Evolutionary conservation across 2,888 invertebrate genomes (phyloP), one percentile per base, ranked within the genome.

Genomic region (Sycophila texana): DNA sequence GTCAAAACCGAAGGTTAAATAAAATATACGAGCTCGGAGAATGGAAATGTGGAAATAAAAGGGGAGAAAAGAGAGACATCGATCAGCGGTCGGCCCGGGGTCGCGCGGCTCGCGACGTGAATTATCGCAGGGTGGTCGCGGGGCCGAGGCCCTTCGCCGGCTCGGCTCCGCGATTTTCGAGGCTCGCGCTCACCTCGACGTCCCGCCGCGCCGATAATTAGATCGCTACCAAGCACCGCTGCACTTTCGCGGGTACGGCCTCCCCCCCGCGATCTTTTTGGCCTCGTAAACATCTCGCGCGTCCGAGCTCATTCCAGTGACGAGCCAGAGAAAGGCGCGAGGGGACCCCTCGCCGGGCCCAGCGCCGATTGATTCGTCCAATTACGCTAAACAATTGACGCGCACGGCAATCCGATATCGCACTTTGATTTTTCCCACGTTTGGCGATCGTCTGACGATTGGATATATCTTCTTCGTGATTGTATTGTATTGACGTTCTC

Each of bases 201-300:
- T 87, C 90, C 90, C 87, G 88, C 87, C 87, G 90, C 87, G 90
- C 88, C 86, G 89, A 90, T 90, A 90, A 90, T 90, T 90, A 90
- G 90, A 89, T 89, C 90, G 90, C 89, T 90, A 90, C 90, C 88
- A 89, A 88, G 85, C 88, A 88, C 86, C 86, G 84, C 83, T 83
- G 82, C 85, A 85, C 87, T 87, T 86, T 88, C 87, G 86, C 88
- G 84, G 39, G 39, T 26, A 26, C 26, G 26, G 84, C 84, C 80
- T 83, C 85, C 86, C 85, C 85, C 83, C 82, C 83, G 81, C 80
- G 39, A 76, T 73, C 74, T 67, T 77, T 77, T 83, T 80, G 82
- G 84, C 61, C 63, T 74, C 74, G 58, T 78, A 81, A 71, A 74
- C 61, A 67, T 67, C 74, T 73, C 20, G 58, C 58, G 18, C 39